Base-by-base conservation (phyloP, 2,113 vertebrate genomes). In the Bufo gargarizans region DNA sequence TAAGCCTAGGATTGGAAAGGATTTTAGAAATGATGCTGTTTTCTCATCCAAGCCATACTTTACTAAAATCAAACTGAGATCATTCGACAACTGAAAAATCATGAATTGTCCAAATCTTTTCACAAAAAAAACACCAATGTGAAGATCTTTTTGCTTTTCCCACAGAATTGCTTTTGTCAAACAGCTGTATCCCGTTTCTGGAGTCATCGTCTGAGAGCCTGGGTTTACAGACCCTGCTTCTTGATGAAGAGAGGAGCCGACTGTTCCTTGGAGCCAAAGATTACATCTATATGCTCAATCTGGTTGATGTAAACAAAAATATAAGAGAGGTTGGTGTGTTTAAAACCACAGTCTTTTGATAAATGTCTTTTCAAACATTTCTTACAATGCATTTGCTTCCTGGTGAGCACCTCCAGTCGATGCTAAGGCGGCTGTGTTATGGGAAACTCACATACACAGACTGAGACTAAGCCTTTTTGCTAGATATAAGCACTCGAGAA, bases 221-320 rank as follows among this genome's bases (percentile, higher is more conserved):
- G 90, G 96, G 97, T 93, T 97, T 97, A 93, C 97, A 96, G 91
- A 97, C 97, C 0, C 92, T 99, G 91, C 94, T 99, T 88, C 89
- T 99, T 91, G 98, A 99, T 88, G 98, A 99, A 91, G 98, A 99
- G 94, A 95, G 96, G 89, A 94, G 96, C 86, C 94, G 94, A 78
- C 94, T 99, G 89, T 92, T 99, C 17, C 92, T 98, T 2, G 98
- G 98, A 85, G 95, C 96, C 91, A 97, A 95, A 91, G 98, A 99
- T 88, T 96, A 98, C 92, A 92, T 99, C 91, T 99, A 97, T 93
- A 93, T 97, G 90, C 95, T 99, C 88, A 97, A 92, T 91, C 95
- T 97, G 85, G 94, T 97, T 86, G 96, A 98, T 92, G 93, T 98
- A 91, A 95, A 96, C 93, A 96, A 95, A 93, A 95, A 94, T 86